Evolutionary conservation across 2,888 invertebrate genomes (phyloP).

Genomic region (Zelleria hepariella): DNA sequence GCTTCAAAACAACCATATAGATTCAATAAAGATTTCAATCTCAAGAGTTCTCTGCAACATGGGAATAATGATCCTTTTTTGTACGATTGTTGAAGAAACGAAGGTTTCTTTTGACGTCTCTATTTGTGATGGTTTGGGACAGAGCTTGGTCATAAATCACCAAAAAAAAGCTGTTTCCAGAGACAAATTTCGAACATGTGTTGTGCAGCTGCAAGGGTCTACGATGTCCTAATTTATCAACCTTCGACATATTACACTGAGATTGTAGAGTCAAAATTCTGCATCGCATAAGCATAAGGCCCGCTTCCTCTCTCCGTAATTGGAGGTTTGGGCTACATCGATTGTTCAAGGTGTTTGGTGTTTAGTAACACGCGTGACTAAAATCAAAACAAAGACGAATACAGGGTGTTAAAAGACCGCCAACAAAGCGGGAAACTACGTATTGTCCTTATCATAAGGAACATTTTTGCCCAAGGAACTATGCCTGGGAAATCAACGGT

Average conservation of each 20-base stretch:
- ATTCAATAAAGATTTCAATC: not conserved
- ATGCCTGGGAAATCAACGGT: too few relatives aligned
- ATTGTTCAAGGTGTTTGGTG: constrained; percentile 10
- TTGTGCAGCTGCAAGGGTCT: constrained; percentile 50
- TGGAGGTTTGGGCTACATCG: not conserved
- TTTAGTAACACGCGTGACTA: constrained; percentile 40
- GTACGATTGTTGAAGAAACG: not conserved
- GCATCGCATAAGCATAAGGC: not conserved
- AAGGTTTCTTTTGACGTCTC: constrained; percentile 12
- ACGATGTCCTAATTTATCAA: constrained; percentile 23
- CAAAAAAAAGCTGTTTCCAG: constrained; percentile 42
- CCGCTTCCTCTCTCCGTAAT: not conserved
- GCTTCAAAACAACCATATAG: not conserved
- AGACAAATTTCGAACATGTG: constrained; percentile 60
- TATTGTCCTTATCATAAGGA: too few relatives aligned
- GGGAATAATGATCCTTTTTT: not conserved
- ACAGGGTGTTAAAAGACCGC: too few relatives aligned
- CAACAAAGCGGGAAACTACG: too few relatives aligned
- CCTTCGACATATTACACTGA: constrained; percentile 10
- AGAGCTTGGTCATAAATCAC: constrained; percentile 45
- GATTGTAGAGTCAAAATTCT: not conserved
- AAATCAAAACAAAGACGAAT: constrained; percentile 49
- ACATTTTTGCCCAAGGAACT: too few relatives aligned
- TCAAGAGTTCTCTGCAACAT: not conserved
- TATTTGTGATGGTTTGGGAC: constrained; percentile 3